A percentile compares a stretch with the other conserved stretches of the same genome.
Evolutionary conservation across 1,140 invertebrate genomes (phyloP).

Genomic region (Campoletis sonorensis): DNA sequence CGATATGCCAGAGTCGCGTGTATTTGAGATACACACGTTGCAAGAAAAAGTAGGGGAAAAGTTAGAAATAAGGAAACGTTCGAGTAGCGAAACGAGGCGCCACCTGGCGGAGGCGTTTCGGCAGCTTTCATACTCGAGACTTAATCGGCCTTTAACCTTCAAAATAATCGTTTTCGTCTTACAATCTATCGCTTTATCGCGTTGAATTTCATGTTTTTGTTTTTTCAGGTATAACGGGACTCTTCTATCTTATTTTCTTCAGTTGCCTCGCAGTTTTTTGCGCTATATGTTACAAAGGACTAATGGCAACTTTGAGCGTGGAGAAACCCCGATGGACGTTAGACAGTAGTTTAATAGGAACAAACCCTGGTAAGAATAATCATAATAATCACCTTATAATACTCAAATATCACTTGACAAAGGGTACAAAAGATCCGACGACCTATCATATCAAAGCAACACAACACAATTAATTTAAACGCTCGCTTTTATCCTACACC

Average conservation of each 20-base stretch:
- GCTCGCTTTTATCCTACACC: no score
- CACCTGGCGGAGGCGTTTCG: no score
- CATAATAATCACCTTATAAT: neutral
- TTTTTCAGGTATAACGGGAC: constrained; percentile 83
- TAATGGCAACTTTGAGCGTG: constrained; percentile 84
- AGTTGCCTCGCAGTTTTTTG: constrained; percentile 86
- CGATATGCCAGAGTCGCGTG: no score
- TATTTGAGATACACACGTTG: no score
- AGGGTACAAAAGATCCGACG: no score
- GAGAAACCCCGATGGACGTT: constrained; percentile 85
- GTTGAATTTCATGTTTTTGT: constrained; percentile 49
- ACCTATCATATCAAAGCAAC: no score
- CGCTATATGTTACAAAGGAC: constrained; percentile 87
- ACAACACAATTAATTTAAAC: no score
- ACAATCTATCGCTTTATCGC: neutral
- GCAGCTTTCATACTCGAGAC: no score
- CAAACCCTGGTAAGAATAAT: constrained; percentile 85
- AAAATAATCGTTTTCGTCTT: neutral
- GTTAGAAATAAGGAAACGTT: no score
- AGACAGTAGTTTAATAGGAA: constrained; percentile 87
- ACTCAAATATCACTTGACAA: neutral
- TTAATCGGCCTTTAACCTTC: no score
- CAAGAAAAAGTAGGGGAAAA: no score
- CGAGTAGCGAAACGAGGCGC: no score
- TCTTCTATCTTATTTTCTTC: constrained; percentile 94